Base-by-base conservation (phyloP, 2,888 invertebrate genomes). In the Athalia rosae region DNA sequence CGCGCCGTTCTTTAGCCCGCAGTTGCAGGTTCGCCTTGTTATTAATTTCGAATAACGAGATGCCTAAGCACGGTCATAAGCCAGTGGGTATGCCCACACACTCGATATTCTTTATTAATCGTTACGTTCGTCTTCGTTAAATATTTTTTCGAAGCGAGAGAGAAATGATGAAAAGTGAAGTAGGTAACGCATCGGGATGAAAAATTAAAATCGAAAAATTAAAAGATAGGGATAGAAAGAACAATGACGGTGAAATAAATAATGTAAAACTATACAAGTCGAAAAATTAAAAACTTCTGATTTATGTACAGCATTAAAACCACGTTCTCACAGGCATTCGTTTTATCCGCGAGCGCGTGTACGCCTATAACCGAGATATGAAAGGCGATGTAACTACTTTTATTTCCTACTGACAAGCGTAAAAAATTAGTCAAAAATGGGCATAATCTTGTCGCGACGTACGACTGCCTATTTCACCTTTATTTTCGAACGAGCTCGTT, bases 21-120 rank as follows among this genome's bases (percentile, higher is more conserved):
- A 28, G 28, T 28, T 28, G 28, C n/a, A n/a, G n/a, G 84, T 85
- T 86, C 85, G 87, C 48, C 74, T 74, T 74, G 59, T 89, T 89
- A 89, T 89, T 89, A 89, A 89, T 89, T 89, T 89, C 88, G 86
- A 88, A 88, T 89, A 89, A 88, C 89, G 87, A 89, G 88, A 87
- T 85, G 86, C 86, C 82, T 80, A 41, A 58, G 78, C 79, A 77
- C 77, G 77, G 77, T 79, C 81, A 79, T 78, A 83, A 28, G 28
- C 83, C 83, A 84, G 83, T 85, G 85, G 84, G 87, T 84, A 86
- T 85, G 86, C 28, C 85, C 82, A 83, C 84, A 83, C 84, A 84
- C 85, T 83, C 82, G 86, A 82, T 87, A 87, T 88, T 87, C 87
- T 88, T 89, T 89, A 89, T 89, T 89, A 89, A 89, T 87, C 89